Evolutionary conservation across 1,140 invertebrate genomes (phyloP), one percentile per base, ranked within the genome.

Genomic region (Hydropsyche tenuis): DNA sequence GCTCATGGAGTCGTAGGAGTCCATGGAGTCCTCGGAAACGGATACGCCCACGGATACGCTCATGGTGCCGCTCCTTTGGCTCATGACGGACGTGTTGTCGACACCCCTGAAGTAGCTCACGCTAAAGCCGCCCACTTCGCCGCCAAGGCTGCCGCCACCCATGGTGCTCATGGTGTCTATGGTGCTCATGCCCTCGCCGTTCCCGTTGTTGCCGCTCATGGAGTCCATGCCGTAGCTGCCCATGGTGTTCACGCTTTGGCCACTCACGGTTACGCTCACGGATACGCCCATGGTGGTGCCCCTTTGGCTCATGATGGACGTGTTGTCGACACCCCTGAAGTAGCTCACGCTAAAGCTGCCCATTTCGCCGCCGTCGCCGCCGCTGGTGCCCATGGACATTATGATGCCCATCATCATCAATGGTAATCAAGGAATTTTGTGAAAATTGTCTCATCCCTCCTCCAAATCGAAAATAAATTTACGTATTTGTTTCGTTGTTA

Each of bases 71-170:
- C 56, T 27, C 69, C 69, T 48, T 79, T 79, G 11, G 82, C 81
- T 23, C 69, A 72, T 46, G 69, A 72, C 65, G 82, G 82, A 6
- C 82, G 82, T 75, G 81, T 83, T 42, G 46, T 48, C 4, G 46
- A n/a, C 4, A 18, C 46, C 14, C 46, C 46, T 18, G 16, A n/a
- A 14, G 46, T 48, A n/a, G 82, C 83, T 1, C 82, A 84, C 74
- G 83, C 83, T 63, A 82, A 82, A 69, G 82, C 82, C 74, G 82
- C 82, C 68, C 82, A 84, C 79, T 80, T 83, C 69, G 83, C 82
- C 73, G 69, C 69, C 23, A 16, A 62, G 18, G 27, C 20, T 16
- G 53, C 25, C 23, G 46, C 46, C 14, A 14, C 46, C 16, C 46
- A 48, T 18, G 46, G 46, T 48, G 16, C 16, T 14, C 46, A 48